These are phyloP conservation scores for Eurytoma californica DNA, from an alignment of 2,888 invertebrate species.

Conservation along the genomic window DNA sequence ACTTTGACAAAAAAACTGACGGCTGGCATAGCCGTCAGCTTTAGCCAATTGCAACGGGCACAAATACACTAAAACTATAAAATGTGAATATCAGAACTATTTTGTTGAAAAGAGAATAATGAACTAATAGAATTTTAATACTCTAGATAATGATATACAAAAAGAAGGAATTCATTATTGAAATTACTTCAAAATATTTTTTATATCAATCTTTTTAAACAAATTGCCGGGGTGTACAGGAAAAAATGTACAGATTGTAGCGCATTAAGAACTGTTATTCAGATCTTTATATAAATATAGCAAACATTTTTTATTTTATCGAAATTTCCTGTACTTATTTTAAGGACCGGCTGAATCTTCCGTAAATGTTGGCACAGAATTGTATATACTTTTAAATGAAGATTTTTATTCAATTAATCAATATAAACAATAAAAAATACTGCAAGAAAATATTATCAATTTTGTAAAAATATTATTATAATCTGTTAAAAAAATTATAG, in stretches of 20 bases:
- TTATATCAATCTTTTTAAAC: slow-evolving; percentile 49
- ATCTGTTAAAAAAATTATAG: slow-evolving; percentile 35
- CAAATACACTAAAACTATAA: slow-evolving; percentile 26
- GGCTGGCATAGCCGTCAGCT: slow-evolving; percentile 50
- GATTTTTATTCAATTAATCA: slow-evolving; percentile 45
- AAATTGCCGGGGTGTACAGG: slow-evolving; percentile 34
- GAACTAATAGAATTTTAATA: slow-evolving; percentile 43
- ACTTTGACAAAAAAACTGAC: slow-evolving; percentile 68
- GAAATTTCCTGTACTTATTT: slow-evolving; percentile 48
- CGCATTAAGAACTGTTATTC: slow-evolving; percentile 26
- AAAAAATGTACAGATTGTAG: slow-evolving; percentile 46
- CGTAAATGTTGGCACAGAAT: slow-evolving; percentile 31
- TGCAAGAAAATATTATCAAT: slow-evolving; percentile 12
- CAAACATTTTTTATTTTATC: slow-evolving; percentile 36
- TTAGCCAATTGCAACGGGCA: slow-evolving; percentile 41
- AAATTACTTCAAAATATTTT: slow-evolving; percentile 40
- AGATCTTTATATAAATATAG: slow-evolving; percentile 37
- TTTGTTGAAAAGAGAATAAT: slow-evolving; percentile 23
- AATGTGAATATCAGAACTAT: slow-evolving; percentile 38
- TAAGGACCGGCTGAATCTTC: slow-evolving; percentile 35
- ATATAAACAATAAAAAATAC: slow-evolving; percentile 33
- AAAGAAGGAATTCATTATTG: slow-evolving; percentile 24
- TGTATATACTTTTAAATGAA: slow-evolving; percentile 47
- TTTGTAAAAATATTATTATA: slow-evolving; percentile 47
- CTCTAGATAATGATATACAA: slow-evolving; percentile 30